phyloP scores from a whole-genome alignment of 2,797 vertebrate species.

The Chelidonichthys spinosus region DNA sequence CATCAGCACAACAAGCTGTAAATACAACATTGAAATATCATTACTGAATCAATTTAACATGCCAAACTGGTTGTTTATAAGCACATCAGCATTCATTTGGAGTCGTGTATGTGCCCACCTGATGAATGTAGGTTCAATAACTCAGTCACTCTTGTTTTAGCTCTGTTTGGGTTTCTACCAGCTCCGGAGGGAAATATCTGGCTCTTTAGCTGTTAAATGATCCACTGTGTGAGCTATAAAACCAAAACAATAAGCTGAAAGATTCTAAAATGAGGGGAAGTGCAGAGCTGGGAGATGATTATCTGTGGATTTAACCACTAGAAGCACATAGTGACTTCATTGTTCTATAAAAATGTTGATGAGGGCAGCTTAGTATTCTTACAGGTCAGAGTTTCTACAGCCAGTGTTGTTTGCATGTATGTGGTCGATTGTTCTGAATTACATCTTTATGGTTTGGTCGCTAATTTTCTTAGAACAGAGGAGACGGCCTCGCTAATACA shows the following conservation, averaged over 20 bases:
- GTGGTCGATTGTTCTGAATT: too few relatives aligned
- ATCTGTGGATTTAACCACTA: neutral
- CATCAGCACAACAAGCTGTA: neutral
- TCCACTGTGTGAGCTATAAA: neutral
- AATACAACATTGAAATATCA: neutral
- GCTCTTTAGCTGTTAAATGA: neutral
- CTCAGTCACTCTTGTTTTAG: too few relatives aligned
- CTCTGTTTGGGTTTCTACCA: neutral
- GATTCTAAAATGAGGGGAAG: neutral
- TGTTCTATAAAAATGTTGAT: neutral
- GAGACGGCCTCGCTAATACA: constrained; percentile 7
- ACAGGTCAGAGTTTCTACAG: neutral
- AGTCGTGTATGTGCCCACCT: neutral
- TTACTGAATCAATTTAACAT: neutral
- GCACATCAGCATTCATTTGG: neutral
- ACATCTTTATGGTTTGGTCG: neutral
- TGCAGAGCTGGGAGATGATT: too few relatives aligned
- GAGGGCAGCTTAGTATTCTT: neutral
- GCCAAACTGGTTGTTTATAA: neutral
- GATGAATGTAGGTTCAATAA: neutral
- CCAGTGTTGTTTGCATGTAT: neutral
- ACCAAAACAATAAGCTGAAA: neutral
- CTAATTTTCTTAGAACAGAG: constrained; percentile 67
- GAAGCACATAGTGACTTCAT: neutral
- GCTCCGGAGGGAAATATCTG: neutral